Evolutionary conservation across 2,888 invertebrate genomes (phyloP).

Genomic region (Lomographa bimaculata): DNA sequence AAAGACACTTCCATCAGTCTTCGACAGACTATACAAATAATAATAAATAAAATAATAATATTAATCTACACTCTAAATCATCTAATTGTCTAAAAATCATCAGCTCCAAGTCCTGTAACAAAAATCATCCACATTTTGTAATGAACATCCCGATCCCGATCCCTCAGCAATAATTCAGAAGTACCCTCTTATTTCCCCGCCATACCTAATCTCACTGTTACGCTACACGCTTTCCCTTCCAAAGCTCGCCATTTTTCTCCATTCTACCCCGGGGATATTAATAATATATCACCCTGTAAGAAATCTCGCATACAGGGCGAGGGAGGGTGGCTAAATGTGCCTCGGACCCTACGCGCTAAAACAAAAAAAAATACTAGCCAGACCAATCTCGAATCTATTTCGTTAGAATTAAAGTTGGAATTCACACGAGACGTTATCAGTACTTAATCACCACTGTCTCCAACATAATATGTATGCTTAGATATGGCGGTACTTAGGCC

Average conservation of each 20-base stretch:
- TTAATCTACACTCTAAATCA: too few species aligned
- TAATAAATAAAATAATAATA: too few species aligned
- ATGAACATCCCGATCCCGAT: constrained; percentile 2
- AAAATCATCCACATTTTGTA: too few species aligned
- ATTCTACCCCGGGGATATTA: constrained; percentile 66
- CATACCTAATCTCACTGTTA: constrained; percentile 24
- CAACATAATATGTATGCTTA: constrained; percentile 72
- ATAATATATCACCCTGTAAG: constrained; percentile 79
- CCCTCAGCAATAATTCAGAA: constrained; percentile 21
- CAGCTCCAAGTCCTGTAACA: too few species aligned
- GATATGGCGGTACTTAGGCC: constrained; percentile 69
- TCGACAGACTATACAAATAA: too few species aligned
- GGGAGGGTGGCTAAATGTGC: constrained; percentile 70
- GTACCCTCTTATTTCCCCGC: constrained; percentile 15
- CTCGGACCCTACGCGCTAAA: constrained; percentile 64
- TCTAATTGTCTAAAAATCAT: too few species aligned
- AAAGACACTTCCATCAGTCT: too few species aligned
- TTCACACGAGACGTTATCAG: constrained; percentile 34
- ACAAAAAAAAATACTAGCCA: constrained; percentile 49
- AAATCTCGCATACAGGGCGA: constrained; percentile 64
- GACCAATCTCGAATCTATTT: constrained; percentile 40
- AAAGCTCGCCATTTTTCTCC: constrained; percentile 64
- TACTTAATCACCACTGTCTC: constrained; percentile 74
- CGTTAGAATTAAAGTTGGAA: constrained; percentile 35
- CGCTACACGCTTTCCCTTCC: constrained; percentile 53